Evolutionary conservation across 2,888 invertebrate genomes (phyloP).

Genomic region (Ceriagrion tenellum): DNA sequence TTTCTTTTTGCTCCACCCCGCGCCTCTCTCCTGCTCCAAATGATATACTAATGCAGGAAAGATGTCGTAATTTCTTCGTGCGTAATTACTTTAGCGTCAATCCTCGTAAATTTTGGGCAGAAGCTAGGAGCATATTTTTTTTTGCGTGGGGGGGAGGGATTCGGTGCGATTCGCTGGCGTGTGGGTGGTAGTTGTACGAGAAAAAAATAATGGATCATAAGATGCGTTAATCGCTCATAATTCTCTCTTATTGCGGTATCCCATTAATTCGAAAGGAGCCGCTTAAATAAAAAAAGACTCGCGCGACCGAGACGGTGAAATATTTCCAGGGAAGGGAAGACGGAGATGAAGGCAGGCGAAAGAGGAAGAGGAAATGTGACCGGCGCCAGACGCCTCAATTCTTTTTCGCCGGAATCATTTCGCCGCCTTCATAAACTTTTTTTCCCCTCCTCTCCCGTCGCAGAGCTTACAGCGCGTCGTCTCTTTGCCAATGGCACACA

Average conservation of each 20-base stretch:
- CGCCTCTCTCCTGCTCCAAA: not conserved
- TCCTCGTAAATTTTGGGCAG: not conserved
- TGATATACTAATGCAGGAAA: not conserved
- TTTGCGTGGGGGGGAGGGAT: too few species aligned
- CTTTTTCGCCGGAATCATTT: not conserved
- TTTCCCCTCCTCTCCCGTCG: not conserved
- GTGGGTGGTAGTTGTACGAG: not conserved
- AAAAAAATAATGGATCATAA: not conserved
- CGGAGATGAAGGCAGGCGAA: not conserved
- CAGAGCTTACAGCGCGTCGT: too few species aligned
- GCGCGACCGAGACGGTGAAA: not conserved
- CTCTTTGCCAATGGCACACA: not conserved
- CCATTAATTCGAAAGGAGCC: not conserved
- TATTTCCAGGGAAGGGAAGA: not conserved
- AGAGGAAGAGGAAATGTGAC: not conserved
- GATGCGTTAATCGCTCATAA: not conserved
- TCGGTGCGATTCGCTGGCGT: not conserved
- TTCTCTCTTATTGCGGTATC: not conserved
- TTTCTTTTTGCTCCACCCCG: not conserved
- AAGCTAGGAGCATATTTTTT: not conserved
- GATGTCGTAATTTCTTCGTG: not conserved
- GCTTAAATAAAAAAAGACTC: not conserved
- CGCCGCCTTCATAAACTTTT: slow-evolving; percentile 31
- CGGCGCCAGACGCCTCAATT: slow-evolving; percentile 28
- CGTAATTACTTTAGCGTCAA: not conserved